These are phyloP conservation scores for Diplosoma virens DNA, from an alignment of 23 tunicate species.

Conservation along the genomic window DNA sequence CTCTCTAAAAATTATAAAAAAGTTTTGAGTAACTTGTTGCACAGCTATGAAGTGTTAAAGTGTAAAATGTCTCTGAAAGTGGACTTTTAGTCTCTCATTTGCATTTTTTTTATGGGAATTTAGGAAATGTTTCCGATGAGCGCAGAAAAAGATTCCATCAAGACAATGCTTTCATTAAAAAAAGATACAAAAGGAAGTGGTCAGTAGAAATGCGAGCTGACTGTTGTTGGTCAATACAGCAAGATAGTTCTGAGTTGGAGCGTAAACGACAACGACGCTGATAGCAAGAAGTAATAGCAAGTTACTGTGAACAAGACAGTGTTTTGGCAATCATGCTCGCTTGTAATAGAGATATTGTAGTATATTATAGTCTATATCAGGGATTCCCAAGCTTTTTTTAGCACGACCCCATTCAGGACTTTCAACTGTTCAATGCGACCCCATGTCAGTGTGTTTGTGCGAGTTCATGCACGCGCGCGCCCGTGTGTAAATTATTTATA, in stretches of 20 bases:
- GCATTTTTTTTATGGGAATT: slow-evolving; percentile 6
- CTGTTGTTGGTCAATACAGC: slow-evolving; percentile 27
- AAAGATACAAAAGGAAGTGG: slow-evolving; percentile 13
- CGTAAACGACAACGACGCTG: not conserved
- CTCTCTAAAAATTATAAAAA: not conserved
- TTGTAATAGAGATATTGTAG: not conserved
- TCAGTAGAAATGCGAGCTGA: slow-evolving; percentile 15
- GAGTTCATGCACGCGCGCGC: too few species aligned
- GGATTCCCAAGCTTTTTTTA: too few species aligned
- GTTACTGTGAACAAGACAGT: slow-evolving; percentile 13
- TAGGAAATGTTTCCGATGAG: slow-evolving; percentile 19
- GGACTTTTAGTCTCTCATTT: slow-evolving; percentile 14
- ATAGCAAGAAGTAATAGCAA: slow-evolving; percentile 5
- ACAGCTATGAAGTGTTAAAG: slow-evolving; percentile 20
- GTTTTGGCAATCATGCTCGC: slow-evolving; percentile 17
- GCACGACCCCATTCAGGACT: too few species aligned
- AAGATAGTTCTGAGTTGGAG: slow-evolving; percentile 25
- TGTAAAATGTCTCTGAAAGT: slow-evolving; percentile 4
- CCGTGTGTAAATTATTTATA: too few species aligned
- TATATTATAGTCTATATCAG: too few species aligned
- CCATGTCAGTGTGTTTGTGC: too few species aligned
- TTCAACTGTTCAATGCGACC: too few species aligned
- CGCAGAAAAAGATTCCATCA: slow-evolving; percentile 12
- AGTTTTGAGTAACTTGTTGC: slow-evolving; percentile 1
- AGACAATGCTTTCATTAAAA: slow-evolving; percentile 16